Evolutionary conservation across 2,888 invertebrate species (phyloP).

Genomic region (Eurytoma californica): DNA sequence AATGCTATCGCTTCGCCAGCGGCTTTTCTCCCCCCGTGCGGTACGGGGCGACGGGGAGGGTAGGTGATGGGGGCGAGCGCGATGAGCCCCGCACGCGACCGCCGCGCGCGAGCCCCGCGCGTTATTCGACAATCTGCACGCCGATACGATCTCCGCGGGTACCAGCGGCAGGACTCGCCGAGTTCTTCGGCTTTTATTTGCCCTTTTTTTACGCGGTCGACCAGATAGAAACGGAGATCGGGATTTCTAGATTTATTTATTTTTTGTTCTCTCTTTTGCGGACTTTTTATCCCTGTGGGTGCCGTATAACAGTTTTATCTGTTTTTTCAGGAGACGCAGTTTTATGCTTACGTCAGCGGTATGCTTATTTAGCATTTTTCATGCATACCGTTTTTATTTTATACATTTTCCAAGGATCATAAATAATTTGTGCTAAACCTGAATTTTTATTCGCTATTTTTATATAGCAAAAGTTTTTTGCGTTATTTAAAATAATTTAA

Average conservation of each 20-base stretch:
- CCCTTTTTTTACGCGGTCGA: neutral
- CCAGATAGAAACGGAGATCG: neutral
- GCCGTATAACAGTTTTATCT: too few relatives aligned
- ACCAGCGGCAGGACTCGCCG: neutral
- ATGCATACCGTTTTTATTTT: too few relatives aligned
- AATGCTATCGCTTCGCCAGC: slow-evolving; percentile 9
- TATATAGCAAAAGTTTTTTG: too few relatives aligned
- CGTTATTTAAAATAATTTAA: too few relatives aligned
- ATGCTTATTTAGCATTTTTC: too few relatives aligned
- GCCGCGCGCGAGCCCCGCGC: neutral
- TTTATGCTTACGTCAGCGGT: too few relatives aligned
- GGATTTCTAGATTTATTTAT: neutral
- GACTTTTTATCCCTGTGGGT: too few relatives aligned
- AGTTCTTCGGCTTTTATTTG: neutral
- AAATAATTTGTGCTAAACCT: too few relatives aligned
- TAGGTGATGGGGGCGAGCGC: neutral
- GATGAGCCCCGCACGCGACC: slow-evolving; percentile 7
- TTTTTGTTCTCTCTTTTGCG: neutral
- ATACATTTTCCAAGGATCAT: too few relatives aligned
- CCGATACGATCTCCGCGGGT: slow-evolving; percentile 19
- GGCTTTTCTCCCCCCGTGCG: neutral
- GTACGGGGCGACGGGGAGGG: too few relatives aligned
- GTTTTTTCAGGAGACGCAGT: too few relatives aligned
- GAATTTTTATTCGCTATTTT: too few relatives aligned
- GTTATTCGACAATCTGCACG: slow-evolving; percentile 17